A percentile compares a stretch with the other conserved stretches of the same genome.
These are phyloP conservation scores for Hirtodrosophila cameraria DNA, from an alignment of 2,888 invertebrate genomes.

Conservation along the genomic window DNA sequence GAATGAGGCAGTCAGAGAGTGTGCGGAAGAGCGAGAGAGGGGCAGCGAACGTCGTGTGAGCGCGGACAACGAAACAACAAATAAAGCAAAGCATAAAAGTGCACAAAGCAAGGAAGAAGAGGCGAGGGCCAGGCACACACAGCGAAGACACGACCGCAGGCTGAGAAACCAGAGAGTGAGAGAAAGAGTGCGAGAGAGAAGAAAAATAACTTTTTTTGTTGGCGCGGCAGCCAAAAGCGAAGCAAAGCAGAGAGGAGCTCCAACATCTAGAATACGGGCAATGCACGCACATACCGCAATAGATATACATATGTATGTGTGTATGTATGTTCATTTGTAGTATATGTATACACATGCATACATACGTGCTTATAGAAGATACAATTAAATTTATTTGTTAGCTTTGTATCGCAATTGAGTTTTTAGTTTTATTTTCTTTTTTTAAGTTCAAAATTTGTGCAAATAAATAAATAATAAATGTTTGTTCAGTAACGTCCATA, in stretches of 20 bases:
- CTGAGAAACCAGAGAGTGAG: slow-evolving; percentile 32
- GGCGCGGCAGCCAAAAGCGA: slow-evolving; percentile 61
- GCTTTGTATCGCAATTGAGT: slow-evolving; percentile 37
- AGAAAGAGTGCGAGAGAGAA: slow-evolving; percentile 37
- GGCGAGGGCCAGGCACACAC: slow-evolving; percentile 45
- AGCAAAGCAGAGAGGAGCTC: slow-evolving; percentile 53
- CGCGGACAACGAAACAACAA: slow-evolving; percentile 64
- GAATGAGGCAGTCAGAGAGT: slow-evolving; percentile 30
- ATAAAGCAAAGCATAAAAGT: slow-evolving; percentile 75
- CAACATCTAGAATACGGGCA: slow-evolving; percentile 68
- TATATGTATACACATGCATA: too few relatives aligned
- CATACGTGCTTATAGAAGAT: slow-evolving; percentile 33
- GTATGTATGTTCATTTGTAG: neutral
- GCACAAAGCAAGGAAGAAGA: slow-evolving; percentile 65
- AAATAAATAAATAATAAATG: too few relatives aligned
- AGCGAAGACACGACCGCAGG: slow-evolving; percentile 42
- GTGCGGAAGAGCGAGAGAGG: slow-evolving; percentile 38
- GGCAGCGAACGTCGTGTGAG: slow-evolving; percentile 53
- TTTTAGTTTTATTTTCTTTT: slow-evolving; percentile 14
- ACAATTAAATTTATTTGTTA: slow-evolving; percentile 68
- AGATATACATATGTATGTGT: slow-evolving; percentile 24
- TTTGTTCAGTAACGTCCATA: too few relatives aligned
- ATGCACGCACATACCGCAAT: slow-evolving; percentile 62
- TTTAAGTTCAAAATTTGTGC: slow-evolving; percentile 1
- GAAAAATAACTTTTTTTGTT: slow-evolving; percentile 65